Evolutionary conservation across 2,797 vertebrate genomes (phyloP).

Genomic region (Sebastolobus alascanus): DNA sequence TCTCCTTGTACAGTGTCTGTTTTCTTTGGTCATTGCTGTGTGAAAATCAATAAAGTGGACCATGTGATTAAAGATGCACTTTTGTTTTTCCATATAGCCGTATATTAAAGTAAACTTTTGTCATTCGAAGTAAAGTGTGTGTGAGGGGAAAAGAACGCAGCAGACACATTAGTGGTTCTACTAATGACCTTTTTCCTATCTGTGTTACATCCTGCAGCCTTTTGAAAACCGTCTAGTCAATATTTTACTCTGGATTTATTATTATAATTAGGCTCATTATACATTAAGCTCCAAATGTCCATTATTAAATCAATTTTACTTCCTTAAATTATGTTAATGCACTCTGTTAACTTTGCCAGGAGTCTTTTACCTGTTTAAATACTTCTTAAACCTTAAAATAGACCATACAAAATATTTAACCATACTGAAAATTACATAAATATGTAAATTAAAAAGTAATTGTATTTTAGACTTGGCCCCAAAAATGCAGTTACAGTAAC

Average conservation of each 20-base stretch:
- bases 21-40: conserved; percentile 61
- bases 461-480: not conserved
- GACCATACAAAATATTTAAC: not conserved
- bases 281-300: not conserved
- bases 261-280: not conserved
- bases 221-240: not conserved
- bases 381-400: not conserved
- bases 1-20: conserved; percentile 31
- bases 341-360: not conserved
- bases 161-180: not conserved
- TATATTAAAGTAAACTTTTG: not conserved
- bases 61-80: conserved; percentile 52
- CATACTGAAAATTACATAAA: not conserved
- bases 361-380: not conserved
- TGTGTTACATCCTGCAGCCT: not conserved
- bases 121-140: not conserved
- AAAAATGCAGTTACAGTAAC: not conserved
- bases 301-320: not conserved
- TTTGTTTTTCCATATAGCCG: not conserved
- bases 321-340: not conserved
- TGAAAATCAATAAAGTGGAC: conserved; percentile 82
- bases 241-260: conserved; percentile 9
- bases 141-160: not conserved
- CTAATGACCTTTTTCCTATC: not conserved
- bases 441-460: not conserved